Percentiles rank a stretch among this genome's conserved stretches.
Evolutionary conservation across 2,797 vertebrate genomes (phyloP).

Genomic region (Paedocypris micromegethes): DNA sequence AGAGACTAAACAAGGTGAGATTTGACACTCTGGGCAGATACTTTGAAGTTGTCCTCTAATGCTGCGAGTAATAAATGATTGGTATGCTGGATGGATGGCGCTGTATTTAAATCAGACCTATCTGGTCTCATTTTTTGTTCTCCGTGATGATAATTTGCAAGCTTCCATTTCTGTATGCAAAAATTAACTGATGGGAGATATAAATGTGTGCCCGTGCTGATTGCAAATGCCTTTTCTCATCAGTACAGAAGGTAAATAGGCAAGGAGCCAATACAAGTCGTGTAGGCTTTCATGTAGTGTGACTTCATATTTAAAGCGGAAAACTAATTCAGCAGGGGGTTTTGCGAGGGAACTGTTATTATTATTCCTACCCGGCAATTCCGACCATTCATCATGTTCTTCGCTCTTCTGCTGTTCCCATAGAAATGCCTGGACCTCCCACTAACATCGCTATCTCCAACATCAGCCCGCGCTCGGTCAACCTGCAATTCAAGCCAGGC

Average conservation of each 20-base stretch:
- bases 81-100: constrained; percentile 21
- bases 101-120: constrained; percentile 29
- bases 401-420: constrained; percentile 12
- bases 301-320: neutral
- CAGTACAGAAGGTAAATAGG: neutral
- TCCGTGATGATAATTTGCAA: constrained; percentile 25
- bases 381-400: constrained; percentile 12
- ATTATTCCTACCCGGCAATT: constrained; percentile 3
- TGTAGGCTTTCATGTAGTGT: neutral
- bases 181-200: constrained; percentile 20
- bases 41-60: constrained; percentile 23
- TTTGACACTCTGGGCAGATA: neutral
- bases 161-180: constrained; percentile 13
- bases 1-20: constrained; percentile 5
- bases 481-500: constrained; percentile 90
- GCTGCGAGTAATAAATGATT: constrained; percentile 17
- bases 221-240: neutral
- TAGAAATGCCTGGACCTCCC: constrained; percentile 92
- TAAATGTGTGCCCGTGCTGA: constrained; percentile 10
- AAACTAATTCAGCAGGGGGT: neutral
- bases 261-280: neutral
- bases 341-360: constrained; percentile 8
- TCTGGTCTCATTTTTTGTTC: constrained; percentile 27
- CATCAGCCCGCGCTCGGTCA: constrained; percentile 87
- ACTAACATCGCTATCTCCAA: constrained; percentile 95